These are phyloP conservation scores for Gallinago undulata DNA, from an alignment of 2,113 vertebrate species.

Conservation along the genomic window DNA sequence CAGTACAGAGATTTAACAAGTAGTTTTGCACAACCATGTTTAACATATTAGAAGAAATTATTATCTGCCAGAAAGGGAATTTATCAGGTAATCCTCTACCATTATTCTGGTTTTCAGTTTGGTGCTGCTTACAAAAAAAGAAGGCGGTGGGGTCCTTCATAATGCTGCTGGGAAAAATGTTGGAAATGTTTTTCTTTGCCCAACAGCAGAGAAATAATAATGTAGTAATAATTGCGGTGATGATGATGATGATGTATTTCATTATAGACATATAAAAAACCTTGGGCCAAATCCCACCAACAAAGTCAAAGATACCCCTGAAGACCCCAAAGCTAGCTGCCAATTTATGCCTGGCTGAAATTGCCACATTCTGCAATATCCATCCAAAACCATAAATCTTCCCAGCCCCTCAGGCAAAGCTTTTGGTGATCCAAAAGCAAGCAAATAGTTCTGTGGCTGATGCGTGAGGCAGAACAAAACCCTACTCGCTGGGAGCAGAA, in stretches of 20 bases:
- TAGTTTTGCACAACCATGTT: neutral
- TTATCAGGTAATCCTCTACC: neutral
- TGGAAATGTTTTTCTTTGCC: neutral
- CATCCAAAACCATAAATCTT: neutral
- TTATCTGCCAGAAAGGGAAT: neutral
- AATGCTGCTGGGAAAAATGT: neutral
- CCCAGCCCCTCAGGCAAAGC: neutral
- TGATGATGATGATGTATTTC: neutral
- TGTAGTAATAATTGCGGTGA: neutral
- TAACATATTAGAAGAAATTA: neutral
- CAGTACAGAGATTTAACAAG: neutral
- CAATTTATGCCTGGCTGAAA: neutral
- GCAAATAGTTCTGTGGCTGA: neutral
- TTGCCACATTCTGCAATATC: neutral
- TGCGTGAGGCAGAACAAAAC: neutral
- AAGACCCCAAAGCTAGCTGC: neutral
- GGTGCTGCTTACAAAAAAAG: neutral
- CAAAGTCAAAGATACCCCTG: neutral
- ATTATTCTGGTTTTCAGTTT: neutral
- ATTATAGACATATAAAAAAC: neutral
- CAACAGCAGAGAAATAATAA: conserved; percentile 23
- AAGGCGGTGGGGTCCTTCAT: neutral
- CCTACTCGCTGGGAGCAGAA: neutral
- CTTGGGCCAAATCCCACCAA: neutral
- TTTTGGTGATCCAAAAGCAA: neutral